These are phyloP conservation scores for Galleria mellonella DNA, from an alignment of 1,140 invertebrate species.

Conservation along the genomic window DNA sequence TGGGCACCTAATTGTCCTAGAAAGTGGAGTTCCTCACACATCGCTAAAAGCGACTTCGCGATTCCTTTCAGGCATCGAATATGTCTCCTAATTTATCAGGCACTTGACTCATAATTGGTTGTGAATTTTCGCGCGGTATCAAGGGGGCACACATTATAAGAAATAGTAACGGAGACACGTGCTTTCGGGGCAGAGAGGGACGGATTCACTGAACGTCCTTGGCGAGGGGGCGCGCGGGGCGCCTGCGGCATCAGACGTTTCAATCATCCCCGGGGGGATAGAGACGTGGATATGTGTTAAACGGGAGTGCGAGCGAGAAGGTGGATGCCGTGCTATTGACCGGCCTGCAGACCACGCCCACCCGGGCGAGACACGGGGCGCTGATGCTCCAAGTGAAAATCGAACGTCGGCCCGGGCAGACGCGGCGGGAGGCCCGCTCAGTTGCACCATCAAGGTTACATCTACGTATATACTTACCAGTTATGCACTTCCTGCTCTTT, in stretches of 20 bases:
- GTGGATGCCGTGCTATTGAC: conserved; percentile 65
- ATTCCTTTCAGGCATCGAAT: conserved; percentile 62
- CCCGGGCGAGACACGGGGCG: conserved; percentile 58
- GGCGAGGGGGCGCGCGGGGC: conserved; percentile 62
- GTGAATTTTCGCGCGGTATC: conserved; percentile 64
- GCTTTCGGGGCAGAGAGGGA: conserved; percentile 70
- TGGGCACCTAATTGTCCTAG: conserved; percentile 49
- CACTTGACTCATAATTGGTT: conserved; percentile 69
- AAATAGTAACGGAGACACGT: conserved; percentile 71
- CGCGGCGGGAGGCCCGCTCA: conserved; percentile 37
- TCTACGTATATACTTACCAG: conserved; percentile 21
- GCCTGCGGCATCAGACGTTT: conserved; percentile 72
- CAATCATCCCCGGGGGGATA: conserved; percentile 64
- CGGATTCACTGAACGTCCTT: conserved; percentile 74
- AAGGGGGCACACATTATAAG: conserved; percentile 69
- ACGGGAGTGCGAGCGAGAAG: conserved; percentile 37
- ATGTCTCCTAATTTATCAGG: conserved; percentile 61
- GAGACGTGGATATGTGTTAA: conserved; percentile 28
- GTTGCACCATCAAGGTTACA: conserved; percentile 62
- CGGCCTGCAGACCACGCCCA: conserved; percentile 68
- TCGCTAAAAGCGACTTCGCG: conserved; percentile 42
- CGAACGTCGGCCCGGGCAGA: conserved; percentile 67
- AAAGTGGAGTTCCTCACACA: conserved; percentile 38
- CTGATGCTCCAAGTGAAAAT: conserved; percentile 70
- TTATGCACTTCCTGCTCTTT: conserved; percentile 44